Evolutionary conservation across 2,113 vertebrate species (phyloP), one percentile per base, ranked within the genome.

Genomic region (Leptodactylus fuscus): DNA sequence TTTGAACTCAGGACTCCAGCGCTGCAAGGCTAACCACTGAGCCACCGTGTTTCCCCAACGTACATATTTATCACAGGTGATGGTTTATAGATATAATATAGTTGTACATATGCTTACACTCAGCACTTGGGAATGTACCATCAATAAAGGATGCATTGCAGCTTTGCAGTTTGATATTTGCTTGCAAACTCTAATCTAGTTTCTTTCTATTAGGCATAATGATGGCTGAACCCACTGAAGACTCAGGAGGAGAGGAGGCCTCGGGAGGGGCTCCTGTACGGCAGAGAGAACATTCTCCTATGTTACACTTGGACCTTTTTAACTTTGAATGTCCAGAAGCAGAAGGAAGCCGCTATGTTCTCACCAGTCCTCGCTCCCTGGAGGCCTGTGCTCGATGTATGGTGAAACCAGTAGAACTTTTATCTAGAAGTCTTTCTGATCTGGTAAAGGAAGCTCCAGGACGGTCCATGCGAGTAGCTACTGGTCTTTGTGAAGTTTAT

Each of bases 331-430:
- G 94, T 0, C 93, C 96, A 0, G 95, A 91, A 22, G 98, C 97
- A 0, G 97, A 99, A 89, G 97, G 97, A 89, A 99, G 97, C 89
- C 96, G 98, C 83, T 99, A 99, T 46, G 97, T 99, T 90, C 91
- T 99, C 84, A 99, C 98, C 29, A 99, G 98, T 89, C 98, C 98
- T 4, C 96, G 95, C 85, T 99, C 98, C 1, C 93, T 99, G 70
- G 98, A 99, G 90, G 97, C 98, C n/a, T 99, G 98, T 11, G 98
- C 98, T 34, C 94, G 97, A 15, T 97, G 96, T 15, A 96, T 97
- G 11, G 96, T 99, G 88, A 97, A 97, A 81, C 98, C 97, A 0
- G 96, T 99, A 90, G 97, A 99, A 93, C 94, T 99, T 88, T 94
- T 99, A 89, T 88, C 94, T 0, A 93, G 96, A 49, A 93, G 95